Conservation (phyloP, 2,113 vertebrate genomes). For the Oreochromis spilurus region DNA sequence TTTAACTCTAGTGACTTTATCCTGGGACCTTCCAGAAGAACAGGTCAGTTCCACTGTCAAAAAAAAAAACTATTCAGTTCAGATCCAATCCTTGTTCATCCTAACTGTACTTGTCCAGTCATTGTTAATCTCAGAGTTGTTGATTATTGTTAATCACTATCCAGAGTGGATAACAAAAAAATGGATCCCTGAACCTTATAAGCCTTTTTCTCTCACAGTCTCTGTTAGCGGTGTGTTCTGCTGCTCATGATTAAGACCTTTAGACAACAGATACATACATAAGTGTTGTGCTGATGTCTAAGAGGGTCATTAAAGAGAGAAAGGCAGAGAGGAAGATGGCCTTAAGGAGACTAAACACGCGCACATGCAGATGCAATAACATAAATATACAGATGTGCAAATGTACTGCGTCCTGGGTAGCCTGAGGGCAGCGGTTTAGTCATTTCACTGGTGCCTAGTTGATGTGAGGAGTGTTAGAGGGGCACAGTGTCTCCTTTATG, state of each 20-base stretch:
- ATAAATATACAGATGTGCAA: not conserved
- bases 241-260: not conserved
- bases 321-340: not conserved
- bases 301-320: not conserved
- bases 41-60: not conserved
- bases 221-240: not conserved
- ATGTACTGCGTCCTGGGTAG: not conserved
- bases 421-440: slow-evolving; percentile 8
- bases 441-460: not conserved
- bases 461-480: not conserved
- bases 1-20: accelerated
- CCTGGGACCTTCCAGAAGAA: no score
- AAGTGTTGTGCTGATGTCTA: slow-evolving; percentile 7
- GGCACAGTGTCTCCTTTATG: not conserved
- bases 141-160: not conserved
- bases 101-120: not conserved
- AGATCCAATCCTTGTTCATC: not conserved
- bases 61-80: not conserved
- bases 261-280: not conserved
- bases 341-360: not conserved
- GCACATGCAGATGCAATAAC: not conserved
- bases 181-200: not conserved
- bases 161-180: not conserved
- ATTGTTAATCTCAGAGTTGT: not conserved
- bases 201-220: not conserved